These are phyloP conservation scores for Pseudopipra pipra DNA, from an alignment of 2,113 vertebrate species.

Conservation along the genomic window DNA sequence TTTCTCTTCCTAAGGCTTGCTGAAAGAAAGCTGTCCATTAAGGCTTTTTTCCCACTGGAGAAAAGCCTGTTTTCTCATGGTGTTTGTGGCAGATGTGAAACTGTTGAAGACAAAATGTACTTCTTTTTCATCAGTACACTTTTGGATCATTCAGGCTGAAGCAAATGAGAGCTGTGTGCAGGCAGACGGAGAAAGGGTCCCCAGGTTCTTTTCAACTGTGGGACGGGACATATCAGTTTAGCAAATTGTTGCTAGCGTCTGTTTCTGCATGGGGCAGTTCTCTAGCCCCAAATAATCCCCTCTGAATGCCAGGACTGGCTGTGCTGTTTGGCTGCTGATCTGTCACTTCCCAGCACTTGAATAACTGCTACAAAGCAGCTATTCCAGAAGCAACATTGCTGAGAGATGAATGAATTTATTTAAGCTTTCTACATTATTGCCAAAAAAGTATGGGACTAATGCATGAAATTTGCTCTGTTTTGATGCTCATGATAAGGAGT, in stretches of 20 bases:
- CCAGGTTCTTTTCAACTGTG: background rate
- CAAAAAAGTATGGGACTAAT: background rate
- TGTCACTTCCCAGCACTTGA: background rate
- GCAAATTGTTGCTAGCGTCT: background rate
- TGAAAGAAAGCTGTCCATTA: background rate
- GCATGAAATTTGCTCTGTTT: background rate
- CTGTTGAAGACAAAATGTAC: background rate
- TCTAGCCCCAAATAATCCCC: background rate
- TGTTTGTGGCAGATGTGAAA: background rate
- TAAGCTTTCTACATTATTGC: background rate
- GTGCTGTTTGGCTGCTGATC: slow-evolving; percentile 28
- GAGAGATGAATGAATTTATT: background rate
- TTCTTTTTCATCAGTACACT: background rate
- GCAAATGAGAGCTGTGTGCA: background rate
- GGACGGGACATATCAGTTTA: background rate
- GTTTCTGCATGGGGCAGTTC: background rate
- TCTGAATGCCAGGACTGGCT: background rate
- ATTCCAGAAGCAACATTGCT: background rate
- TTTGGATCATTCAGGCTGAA: background rate
- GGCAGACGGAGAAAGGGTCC: background rate
- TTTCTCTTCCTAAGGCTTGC: background rate
- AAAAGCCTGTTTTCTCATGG: background rate
- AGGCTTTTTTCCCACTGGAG: background rate
- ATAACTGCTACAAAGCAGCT: background rate
- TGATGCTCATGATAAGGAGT: background rate